Evolutionary conservation across 2,797 vertebrate species (phyloP).

Genomic region (Spea hammondii): DNA sequence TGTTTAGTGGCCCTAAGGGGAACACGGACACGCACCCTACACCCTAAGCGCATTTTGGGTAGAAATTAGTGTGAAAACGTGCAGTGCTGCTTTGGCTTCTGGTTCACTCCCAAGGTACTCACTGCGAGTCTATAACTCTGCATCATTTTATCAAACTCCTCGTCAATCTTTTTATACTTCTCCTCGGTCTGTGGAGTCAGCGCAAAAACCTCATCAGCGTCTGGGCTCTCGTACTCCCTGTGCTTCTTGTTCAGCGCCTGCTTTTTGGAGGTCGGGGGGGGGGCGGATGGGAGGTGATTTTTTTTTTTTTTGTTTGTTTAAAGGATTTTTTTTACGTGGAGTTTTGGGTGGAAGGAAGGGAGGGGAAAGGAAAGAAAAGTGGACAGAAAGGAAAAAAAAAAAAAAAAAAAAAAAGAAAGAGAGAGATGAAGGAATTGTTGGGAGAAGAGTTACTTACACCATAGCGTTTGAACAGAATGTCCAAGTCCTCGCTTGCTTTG

Average conservation of each 20-base stretch:
- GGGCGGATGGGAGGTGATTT: slow-evolving; percentile 1
- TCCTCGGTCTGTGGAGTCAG: slow-evolving; percentile 98
- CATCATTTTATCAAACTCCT: slow-evolving; percentile 99
- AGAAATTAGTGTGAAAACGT: slow-evolving; percentile 28
- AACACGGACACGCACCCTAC: no score
- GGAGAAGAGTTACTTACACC: slow-evolving; percentile 83
- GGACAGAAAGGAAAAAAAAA: slow-evolving; percentile 45
- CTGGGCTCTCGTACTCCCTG: slow-evolving; percentile 95
- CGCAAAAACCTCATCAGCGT: slow-evolving; percentile 92
- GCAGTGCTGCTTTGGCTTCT: slow-evolving; percentile 62
- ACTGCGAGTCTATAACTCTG: slow-evolving; percentile 99
- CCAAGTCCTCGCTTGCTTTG: slow-evolving; percentile 91
- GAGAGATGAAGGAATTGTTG: slow-evolving; percentile 54
- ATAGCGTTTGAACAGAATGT: slow-evolving; percentile 95
- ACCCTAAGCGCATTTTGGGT: no score
- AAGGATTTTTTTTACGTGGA: slow-evolving; percentile 43
- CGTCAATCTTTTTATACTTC: slow-evolving; percentile 99
- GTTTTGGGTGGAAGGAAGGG: neutral
- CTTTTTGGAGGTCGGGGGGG: slow-evolving; percentile 47
- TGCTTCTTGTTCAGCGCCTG: slow-evolving; percentile 99
- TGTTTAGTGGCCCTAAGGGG: no score
- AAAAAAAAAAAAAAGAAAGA: slow-evolving; percentile 53
- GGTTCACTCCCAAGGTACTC: slow-evolving; percentile 76
- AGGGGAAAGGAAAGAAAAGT: slow-evolving; percentile 58
- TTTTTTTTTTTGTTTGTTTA: slow-evolving; percentile 11